Evolutionary conservation across 2,797 vertebrate genomes (phyloP).

Genomic region (Crax fasciolata): DNA sequence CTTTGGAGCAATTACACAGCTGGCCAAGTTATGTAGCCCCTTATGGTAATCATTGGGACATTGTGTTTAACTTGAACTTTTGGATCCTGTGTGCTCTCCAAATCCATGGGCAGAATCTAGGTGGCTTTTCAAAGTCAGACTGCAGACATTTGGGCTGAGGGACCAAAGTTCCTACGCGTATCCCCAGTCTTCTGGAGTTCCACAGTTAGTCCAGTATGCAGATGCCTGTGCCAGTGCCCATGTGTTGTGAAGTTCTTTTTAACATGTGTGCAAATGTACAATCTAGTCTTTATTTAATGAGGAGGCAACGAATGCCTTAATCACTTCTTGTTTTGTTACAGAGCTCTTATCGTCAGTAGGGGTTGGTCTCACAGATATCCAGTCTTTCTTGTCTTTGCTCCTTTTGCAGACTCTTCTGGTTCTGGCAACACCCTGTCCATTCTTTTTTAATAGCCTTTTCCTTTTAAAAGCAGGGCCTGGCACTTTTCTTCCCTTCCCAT

Average conservation of each 20-base stretch:
- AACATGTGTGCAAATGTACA: background rate
- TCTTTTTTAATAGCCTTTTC: background rate
- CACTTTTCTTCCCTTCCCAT: background rate
- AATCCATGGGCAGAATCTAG: background rate
- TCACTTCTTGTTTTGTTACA: background rate
- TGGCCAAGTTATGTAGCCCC: slow-evolving; percentile 12
- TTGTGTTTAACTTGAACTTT: background rate
- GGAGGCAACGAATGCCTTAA: background rate
- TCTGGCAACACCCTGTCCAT: background rate
- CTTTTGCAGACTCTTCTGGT: background rate
- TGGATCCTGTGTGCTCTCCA: background rate
- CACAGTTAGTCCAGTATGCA: background rate
- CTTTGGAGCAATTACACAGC: background rate
- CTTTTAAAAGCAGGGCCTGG: background rate
- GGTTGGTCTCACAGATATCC: background rate
- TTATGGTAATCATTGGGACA: slow-evolving; percentile 23
- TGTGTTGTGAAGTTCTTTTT: background rate
- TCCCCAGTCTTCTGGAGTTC: background rate
- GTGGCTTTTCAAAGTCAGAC: background rate
- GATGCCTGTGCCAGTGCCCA: background rate
- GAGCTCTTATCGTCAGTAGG: background rate
- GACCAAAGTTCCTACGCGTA: background rate
- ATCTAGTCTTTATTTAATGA: background rate
- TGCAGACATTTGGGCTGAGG: background rate
- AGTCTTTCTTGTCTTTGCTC: background rate